Evolutionary conservation across 2,797 vertebrate species (phyloP), one percentile per base, ranked within the genome.

Genomic region (Esox lucius): DNA sequence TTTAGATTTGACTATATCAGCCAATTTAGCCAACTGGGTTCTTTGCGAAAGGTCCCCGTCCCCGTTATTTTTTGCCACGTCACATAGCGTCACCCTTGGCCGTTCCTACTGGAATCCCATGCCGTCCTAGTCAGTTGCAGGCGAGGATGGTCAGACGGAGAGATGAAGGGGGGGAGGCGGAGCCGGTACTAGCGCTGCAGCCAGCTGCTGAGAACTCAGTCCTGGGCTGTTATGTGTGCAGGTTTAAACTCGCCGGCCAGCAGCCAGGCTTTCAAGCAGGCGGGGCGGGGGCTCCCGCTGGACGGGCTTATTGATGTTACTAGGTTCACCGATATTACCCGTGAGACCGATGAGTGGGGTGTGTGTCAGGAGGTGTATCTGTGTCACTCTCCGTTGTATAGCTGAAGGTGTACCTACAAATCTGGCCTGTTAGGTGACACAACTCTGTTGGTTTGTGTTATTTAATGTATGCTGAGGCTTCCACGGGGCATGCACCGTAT

Each of bases 111-210:
- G 56, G 24, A 13, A 59, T 59, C 22, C 4, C 22, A 24, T 24
- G 56, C 56, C 22, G 13, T 26, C n/a, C 11, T 61, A 0, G 56
- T 24, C 56, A 12, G 56, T 24, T 22, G 22, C 56, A 12, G 56
- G 22, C 15, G 61, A 26, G 61, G 26, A 64, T 76, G 68, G 68
- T 66, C 64, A 70, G 61, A 31, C 16, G 64, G 24, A 31, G 67
- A 12, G 15, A 16, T 16, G 15, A 16, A 26, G 24, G 0, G 26
- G n/a, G 65, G 65, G 19, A n/a, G 31, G 65, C 17, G 3, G 26
- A 56, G 16, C 51, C 16, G n/a, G 51, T 19, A 56, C 1, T 56
- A 33, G 28, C 5, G 0, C 62, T 16, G 13, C 28, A 17, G 62
- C 62, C 28, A 66, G 64, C 64, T 66, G 28, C 64, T 15, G 61